A percentile compares a stretch with the other conserved stretches of the same genome.
phyloP scores from a whole-genome alignment of 1,140 invertebrate genomes.

The Triops cancriformis region DNA sequence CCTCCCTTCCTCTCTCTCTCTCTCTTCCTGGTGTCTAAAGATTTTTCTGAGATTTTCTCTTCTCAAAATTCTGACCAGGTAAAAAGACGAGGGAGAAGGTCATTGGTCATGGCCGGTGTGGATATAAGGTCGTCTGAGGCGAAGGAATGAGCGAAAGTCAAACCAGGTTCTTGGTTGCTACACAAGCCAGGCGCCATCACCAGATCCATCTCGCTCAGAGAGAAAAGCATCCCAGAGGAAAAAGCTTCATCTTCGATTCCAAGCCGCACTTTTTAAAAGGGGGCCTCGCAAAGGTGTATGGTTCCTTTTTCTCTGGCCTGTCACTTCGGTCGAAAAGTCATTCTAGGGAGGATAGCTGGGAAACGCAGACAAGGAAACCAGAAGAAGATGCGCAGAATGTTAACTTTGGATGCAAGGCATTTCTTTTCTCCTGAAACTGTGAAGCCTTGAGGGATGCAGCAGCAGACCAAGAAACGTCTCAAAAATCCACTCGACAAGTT shows the following conservation, averaged over 20 bases:
- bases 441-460: neutral
- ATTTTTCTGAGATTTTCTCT: neutral
- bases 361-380: neutral
- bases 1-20: neutral
- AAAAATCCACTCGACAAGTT: neutral
- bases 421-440: neutral
- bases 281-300: neutral
- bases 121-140: neutral
- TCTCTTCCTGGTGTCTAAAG: neutral
- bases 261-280: neutral
- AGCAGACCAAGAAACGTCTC: neutral
- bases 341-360: neutral
- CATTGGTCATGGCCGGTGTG: neutral
- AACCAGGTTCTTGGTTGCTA: neutral
- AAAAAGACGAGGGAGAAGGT: neutral
- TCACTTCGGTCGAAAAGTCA: neutral
- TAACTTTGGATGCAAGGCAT: neutral
- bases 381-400: neutral
- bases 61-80: neutral
- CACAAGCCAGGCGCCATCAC: neutral
- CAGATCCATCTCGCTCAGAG: neutral
- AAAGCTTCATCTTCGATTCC: neutral
- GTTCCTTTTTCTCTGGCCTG: neutral
- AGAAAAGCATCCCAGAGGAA: neutral
- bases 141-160: neutral